Evolutionary conservation across 2,797 vertebrate genomes (phyloP).

Genomic region (Tachyglossus aculeatus): DNA sequence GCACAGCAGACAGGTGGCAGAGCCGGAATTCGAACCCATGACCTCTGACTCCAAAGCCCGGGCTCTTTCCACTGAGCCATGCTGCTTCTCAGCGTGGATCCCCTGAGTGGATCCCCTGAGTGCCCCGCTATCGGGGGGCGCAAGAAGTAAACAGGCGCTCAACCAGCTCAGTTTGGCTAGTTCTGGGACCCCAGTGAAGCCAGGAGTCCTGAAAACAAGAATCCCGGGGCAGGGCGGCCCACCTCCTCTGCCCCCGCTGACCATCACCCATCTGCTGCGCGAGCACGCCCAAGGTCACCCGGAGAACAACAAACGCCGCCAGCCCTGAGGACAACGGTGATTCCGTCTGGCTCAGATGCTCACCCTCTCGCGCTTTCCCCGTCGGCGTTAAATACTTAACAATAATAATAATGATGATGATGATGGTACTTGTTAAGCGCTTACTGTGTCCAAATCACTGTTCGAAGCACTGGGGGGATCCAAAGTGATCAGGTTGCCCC

Average conservation of each 20-base stretch:
- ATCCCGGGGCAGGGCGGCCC: conserved; percentile 20
- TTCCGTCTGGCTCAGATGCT: conserved; percentile 63
- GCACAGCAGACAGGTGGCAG: no score
- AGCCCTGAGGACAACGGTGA: conserved; percentile 63
- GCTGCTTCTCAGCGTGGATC: no score
- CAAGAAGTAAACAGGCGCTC: conserved; percentile 3
- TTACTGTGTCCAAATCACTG: no score
- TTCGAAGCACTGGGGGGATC: no score
- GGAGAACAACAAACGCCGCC: conserved; percentile 51
- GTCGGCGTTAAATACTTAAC: conserved; percentile 65
- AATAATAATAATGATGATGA: no score
- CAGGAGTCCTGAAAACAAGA: conserved; percentile 54
- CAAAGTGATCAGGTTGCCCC: no score
- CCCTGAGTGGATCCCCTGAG: conserved; percentile 5
- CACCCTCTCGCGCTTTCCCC: conserved; percentile 60
- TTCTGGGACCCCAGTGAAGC: conserved; percentile 24
- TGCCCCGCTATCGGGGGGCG: conserved; percentile 35
- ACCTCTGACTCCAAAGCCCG: no score
- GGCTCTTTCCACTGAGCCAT: no score
- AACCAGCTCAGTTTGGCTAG: conserved; percentile 31
- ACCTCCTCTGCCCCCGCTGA: conserved; percentile 59
- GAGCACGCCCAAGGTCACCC: conserved; percentile 57
- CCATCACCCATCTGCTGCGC: conserved; percentile 67
- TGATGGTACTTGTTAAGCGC: no score
- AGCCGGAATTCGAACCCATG: no score